Evolutionary conservation across 2,797 vertebrate genomes (phyloP).

Genomic region (Knipowitschia caucasica): DNA sequence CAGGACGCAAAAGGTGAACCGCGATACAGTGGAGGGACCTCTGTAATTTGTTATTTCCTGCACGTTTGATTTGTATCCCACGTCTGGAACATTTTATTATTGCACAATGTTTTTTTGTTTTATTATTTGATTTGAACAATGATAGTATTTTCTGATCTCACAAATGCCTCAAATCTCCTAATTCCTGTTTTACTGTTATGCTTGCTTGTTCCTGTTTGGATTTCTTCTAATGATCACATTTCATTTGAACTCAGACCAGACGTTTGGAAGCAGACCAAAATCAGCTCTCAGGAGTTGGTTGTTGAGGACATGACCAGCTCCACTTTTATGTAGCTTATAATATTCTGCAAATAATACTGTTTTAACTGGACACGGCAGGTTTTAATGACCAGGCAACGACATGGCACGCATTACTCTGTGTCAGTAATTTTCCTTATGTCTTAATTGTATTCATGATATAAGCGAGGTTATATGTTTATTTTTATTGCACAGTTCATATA

Average conservation of each 20-base stretch:
- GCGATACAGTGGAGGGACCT: no score
- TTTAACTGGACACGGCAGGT: no score
- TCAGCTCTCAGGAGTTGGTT: not conserved
- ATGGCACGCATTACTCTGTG: no score
- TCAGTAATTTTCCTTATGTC: no score
- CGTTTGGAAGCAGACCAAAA: not conserved
- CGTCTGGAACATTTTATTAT: not conserved
- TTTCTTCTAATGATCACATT: not conserved
- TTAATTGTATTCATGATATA: no score
- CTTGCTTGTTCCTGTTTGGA: conserved; percentile 6
- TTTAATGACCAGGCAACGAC: no score
- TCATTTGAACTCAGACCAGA: not conserved
- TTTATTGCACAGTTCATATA: no score
- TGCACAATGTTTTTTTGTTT: conserved; percentile 9
- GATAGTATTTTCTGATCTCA: not conserved
- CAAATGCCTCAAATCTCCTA: not conserved
- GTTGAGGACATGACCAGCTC: not conserved
- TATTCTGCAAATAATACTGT: not conserved
- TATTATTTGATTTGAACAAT: not conserved
- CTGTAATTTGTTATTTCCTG: not conserved
- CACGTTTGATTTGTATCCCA: not conserved
- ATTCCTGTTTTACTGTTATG: not conserved
- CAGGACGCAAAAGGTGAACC: no score
- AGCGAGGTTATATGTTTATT: no score
- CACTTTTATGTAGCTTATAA: not conserved